phyloP scores from a whole-genome alignment of 2,113 vertebrate species.

The Elephantulus edwardii region DNA sequence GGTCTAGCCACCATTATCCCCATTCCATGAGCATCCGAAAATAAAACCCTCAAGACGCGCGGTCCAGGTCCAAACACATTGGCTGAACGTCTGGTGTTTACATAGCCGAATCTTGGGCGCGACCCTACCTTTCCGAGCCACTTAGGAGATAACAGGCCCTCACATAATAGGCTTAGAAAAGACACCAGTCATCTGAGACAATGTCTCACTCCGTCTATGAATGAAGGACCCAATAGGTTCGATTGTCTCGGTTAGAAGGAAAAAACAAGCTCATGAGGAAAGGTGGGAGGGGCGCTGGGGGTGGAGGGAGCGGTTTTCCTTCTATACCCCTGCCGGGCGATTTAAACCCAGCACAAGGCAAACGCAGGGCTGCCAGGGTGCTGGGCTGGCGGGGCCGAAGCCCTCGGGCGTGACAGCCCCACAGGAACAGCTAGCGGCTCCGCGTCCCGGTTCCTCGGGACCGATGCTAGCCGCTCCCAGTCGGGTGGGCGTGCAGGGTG shows the following conservation, averaged over 20 bases:
- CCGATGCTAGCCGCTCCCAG: not conserved
- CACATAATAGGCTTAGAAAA: conserved; percentile 20
- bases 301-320: not conserved
- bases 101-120: conserved; percentile 9
- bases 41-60: conserved; percentile 23
- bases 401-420: conserved; percentile 56
- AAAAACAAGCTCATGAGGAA: conserved; percentile 42
- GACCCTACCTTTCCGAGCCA: conserved; percentile 24
- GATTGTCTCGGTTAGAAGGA: not conserved
- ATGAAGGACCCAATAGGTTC: conserved; percentile 45
- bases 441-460: not conserved
- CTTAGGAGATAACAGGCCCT: not conserved
- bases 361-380: conserved; percentile 37
- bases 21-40: conserved; percentile 50
- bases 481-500: conserved; percentile 47
- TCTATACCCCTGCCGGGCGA: conserved; percentile 48
- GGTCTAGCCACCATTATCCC: not conserved
- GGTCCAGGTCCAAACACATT: conserved; percentile 55
- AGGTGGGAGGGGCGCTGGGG: conserved; percentile 38
- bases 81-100: conserved; percentile 38
- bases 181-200: conserved; percentile 12
- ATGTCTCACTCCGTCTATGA: conserved; percentile 53
- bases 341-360: conserved; percentile 26
- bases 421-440: not conserved
- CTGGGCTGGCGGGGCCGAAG: not conserved